Evolutionary conservation across 1,140 invertebrate genomes (phyloP).

Genomic region (Drosophila mojavensis): DNA sequence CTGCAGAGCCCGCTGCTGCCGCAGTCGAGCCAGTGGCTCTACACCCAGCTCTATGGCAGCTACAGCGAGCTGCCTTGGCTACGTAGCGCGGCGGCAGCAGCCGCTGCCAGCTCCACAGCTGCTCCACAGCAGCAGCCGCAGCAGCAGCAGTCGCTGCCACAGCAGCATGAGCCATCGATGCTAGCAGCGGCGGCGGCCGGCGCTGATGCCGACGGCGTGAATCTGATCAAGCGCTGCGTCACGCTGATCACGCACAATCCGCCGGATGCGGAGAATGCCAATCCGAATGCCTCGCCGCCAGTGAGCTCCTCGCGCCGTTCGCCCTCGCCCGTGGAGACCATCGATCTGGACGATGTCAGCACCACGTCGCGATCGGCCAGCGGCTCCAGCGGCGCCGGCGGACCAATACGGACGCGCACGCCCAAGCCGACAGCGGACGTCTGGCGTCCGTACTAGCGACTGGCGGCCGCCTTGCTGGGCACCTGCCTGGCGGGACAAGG

Average conservation of each 20-base stretch:
- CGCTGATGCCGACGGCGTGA: slow-evolving; percentile 58
- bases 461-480: slow-evolving; percentile 79
- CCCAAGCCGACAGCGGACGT: slow-evolving; percentile 80
- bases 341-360: slow-evolving; percentile 79
- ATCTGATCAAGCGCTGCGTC: slow-evolving; percentile 77
- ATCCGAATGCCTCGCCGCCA: slow-evolving; percentile 80
- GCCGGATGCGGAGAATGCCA: slow-evolving; percentile 74
- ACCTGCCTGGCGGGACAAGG: slow-evolving; percentile 60
- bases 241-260: slow-evolving; percentile 80
- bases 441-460: slow-evolving; percentile 84
- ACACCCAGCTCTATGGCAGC: slow-evolving; percentile 88
- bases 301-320: slow-evolving; percentile 78
- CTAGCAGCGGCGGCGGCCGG: slow-evolving; percentile 15
- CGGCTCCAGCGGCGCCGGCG: slow-evolving; percentile 52
- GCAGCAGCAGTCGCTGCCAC: slow-evolving; percentile 47
- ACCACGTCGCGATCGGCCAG: slow-evolving; percentile 74
- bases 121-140: slow-evolving; percentile 84
- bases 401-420: slow-evolving; percentile 76
- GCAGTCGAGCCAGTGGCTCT: slow-evolving; percentile 90
- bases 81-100: slow-evolving; percentile 60
- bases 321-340: slow-evolving; percentile 77
- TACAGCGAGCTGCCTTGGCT: slow-evolving; percentile 87
- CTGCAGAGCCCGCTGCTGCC: slow-evolving; percentile 88
- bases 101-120: slow-evolving; percentile 80
- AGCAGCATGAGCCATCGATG: slow-evolving; percentile 23